phyloP scores from a whole-genome alignment of 2,113 vertebrate genomes.

The Lophotis ruficrista region DNA sequence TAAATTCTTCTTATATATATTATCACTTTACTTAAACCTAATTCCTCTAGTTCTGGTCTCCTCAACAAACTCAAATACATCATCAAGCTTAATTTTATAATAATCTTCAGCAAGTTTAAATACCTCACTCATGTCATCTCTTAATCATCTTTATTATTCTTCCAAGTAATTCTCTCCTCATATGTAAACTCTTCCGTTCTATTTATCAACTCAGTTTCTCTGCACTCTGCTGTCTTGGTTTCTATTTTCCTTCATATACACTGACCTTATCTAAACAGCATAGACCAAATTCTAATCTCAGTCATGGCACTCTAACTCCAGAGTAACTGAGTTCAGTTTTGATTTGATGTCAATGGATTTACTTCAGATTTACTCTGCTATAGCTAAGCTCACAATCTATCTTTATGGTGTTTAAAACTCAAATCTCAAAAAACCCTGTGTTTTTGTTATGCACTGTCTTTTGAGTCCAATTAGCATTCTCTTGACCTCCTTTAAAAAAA shows the following conservation, averaged over 20 bases:
- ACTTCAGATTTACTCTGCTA: neutral
- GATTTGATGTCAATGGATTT: constrained; percentile 3
- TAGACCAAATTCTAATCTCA: constrained; percentile 1
- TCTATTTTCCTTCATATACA: neutral
- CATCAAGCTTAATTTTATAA: constrained; percentile 63
- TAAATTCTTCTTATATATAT: constrained; percentile 46
- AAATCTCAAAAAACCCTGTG: neutral
- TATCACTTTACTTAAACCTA: constrained; percentile 57
- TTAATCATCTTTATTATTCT: constrained; percentile 60
- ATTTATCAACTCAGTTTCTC: neutral
- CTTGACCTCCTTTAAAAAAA: neutral
- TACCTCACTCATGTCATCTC: constrained; percentile 20
- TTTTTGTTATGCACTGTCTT: neutral
- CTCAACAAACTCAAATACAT: constrained; percentile 41
- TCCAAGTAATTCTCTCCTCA: constrained; percentile 5
- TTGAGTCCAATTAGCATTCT: neutral
- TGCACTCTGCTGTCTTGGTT: neutral
- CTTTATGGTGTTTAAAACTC: neutral
- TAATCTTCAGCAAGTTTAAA: constrained; percentile 48
- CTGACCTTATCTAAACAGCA: neutral
- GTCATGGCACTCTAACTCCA: neutral
- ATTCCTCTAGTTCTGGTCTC: constrained; percentile 43
- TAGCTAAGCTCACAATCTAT: neutral
- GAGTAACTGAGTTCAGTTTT: constrained; percentile 1
- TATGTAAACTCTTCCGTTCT: constrained; percentile 22